phyloP scores from a whole-genome alignment of 1,140 invertebrate genomes.

The Nebria ingens region DNA sequence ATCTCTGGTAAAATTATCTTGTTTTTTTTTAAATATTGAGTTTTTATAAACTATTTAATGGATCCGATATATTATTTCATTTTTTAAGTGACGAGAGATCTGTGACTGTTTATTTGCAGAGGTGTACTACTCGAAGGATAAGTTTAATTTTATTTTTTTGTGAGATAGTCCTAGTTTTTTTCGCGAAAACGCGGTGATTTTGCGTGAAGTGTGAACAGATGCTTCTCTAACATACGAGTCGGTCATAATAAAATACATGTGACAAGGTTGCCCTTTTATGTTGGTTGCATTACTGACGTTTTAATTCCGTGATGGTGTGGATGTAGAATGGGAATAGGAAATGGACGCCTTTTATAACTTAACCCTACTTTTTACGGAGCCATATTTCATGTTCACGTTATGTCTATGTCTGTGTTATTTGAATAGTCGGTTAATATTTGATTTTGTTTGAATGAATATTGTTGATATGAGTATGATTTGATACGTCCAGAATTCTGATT shows the following conservation, averaged over 20 bases:
- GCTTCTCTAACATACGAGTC: background rate
- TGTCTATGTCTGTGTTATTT: conserved; percentile 5
- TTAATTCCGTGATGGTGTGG: too few relatives aligned
- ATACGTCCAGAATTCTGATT: background rate
- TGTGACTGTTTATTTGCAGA: conserved; percentile 1
- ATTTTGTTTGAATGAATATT: too few relatives aligned
- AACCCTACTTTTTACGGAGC: background rate
- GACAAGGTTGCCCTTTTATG: too few relatives aligned
- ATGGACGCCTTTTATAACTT: too few relatives aligned
- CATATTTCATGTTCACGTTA: conserved; percentile 2
- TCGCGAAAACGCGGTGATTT: background rate
- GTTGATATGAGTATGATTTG: background rate
- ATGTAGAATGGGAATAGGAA: too few relatives aligned
- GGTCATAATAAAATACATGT: background rate
- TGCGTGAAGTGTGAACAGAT: conserved; percentile 3
- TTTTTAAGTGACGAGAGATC: background rate
- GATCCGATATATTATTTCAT: background rate
- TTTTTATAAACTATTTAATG: background rate
- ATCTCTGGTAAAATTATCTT: background rate
- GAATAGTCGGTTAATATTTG: background rate
- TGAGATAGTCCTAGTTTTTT: background rate
- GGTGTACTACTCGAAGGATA: conserved; percentile 1
- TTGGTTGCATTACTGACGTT: too few relatives aligned
- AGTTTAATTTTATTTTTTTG: too few relatives aligned
- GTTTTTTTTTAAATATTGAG: too few relatives aligned